phyloP scores from a whole-genome alignment of 2,113 vertebrate species.

The Ctenodactylus gundi region DNA sequence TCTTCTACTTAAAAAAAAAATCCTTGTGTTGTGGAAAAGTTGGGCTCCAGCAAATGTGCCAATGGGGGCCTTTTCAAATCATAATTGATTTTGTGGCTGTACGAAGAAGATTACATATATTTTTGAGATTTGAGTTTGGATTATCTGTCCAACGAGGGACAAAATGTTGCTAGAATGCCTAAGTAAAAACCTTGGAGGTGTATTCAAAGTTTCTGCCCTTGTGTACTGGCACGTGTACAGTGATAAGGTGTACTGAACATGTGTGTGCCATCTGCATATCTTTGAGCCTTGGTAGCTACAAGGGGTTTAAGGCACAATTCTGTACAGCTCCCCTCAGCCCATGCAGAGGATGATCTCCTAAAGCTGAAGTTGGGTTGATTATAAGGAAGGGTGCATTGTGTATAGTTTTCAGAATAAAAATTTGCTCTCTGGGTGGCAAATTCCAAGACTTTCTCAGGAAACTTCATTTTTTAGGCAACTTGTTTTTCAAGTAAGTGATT shows the following conservation, averaged over 20 bases:
- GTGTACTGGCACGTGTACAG: rapidly evolving
- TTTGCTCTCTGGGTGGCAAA: conserved; percentile 6
- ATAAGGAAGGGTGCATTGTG: not conserved
- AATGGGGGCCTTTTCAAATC: not conserved
- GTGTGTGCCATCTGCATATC: not conserved
- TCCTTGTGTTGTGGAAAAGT: not conserved
- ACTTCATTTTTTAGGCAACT: conserved; percentile 41
- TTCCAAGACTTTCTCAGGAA: not conserved
- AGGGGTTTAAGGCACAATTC: not conserved
- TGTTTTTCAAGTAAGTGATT: conserved; percentile 61
- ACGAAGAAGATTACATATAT: not conserved
- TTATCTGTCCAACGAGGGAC: not conserved
- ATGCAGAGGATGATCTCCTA: not conserved
- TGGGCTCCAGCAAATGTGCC: not conserved
- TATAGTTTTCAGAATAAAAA: conserved; percentile 38
- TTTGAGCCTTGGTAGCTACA: not conserved
- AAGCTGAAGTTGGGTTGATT: not conserved
- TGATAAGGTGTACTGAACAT: not conserved
- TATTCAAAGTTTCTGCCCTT: not conserved
- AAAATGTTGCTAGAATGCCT: not conserved
- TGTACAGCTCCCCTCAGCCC: rapidly evolving
- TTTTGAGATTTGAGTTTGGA: conserved; percentile 20
- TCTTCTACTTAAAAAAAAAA: not conserved
- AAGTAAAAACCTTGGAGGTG: not conserved
- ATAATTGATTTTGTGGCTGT: not conserved